phyloP scores from a whole-genome alignment of 2,113 vertebrate species.

The Corydoras sp. region DNA sequence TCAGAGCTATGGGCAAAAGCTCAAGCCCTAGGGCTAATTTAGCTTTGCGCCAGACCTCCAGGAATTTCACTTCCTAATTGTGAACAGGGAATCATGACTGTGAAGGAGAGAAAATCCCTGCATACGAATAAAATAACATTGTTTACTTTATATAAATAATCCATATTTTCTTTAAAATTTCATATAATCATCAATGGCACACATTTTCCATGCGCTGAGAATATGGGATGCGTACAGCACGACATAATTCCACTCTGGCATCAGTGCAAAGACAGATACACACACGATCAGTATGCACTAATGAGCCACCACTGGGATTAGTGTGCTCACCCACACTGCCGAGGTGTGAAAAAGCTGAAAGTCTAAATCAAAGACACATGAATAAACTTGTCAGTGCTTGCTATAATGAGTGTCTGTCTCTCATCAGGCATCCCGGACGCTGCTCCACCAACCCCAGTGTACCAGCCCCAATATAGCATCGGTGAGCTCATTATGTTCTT shows the following conservation, averaged over 20 bases:
- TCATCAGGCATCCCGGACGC: slow-evolving; percentile 63
- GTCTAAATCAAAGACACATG: slow-evolving; percentile 43
- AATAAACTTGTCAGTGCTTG: slow-evolving; percentile 45
- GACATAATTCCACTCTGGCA: slow-evolving; percentile 36
- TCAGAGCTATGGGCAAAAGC: slow-evolving; percentile 52
- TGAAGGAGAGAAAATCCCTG: not conserved
- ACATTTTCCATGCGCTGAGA: slow-evolving; percentile 41
- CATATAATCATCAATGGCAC: slow-evolving; percentile 48
- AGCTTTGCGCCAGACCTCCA: slow-evolving; percentile 39
- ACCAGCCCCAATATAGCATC: slow-evolving; percentile 68
- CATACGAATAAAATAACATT: too few relatives aligned
- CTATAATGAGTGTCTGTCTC: slow-evolving; percentile 23
- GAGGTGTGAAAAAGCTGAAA: slow-evolving; percentile 35
- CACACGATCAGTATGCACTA: slow-evolving; percentile 41
- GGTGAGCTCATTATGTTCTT: slow-evolving; percentile 48
- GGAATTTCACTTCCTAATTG: slow-evolving; percentile 31
- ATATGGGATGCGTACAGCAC: slow-evolving; percentile 29
- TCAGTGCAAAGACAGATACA: slow-evolving; percentile 40
- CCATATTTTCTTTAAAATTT: slow-evolving; percentile 20
- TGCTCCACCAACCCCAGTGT: slow-evolving; percentile 61
- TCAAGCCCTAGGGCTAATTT: slow-evolving; percentile 49
- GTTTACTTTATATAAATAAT: too few relatives aligned
- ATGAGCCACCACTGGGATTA: slow-evolving; percentile 43
- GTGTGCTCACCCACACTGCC: slow-evolving; percentile 33
- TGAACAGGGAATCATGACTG: not conserved